Conservation (phyloP, 2,888 invertebrate species). For the Microchrysa polita region DNA sequence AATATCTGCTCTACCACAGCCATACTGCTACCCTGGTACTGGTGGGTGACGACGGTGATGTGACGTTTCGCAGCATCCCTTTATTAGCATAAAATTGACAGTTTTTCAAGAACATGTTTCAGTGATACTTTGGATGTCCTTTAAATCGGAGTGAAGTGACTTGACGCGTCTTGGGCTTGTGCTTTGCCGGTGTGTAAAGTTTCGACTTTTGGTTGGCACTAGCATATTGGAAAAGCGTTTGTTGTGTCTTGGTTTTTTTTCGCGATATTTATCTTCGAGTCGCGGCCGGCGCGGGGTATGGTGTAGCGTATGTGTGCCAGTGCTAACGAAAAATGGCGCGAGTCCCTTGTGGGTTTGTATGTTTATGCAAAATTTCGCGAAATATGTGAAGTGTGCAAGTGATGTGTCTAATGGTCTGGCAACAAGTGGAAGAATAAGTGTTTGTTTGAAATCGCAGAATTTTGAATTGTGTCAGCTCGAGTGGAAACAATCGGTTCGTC, state of each 20-base stretch:
- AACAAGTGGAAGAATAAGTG: conserved; percentile 10
- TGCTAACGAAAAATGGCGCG: not conserved
- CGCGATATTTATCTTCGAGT: conserved; percentile 13
- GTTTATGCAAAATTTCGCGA: not conserved
- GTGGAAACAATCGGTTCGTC: not conserved
- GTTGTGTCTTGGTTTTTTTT: conserved; percentile 33
- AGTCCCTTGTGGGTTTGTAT: not conserved
- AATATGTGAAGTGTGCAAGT: conserved; percentile 15
- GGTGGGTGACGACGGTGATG: conserved; percentile 11
- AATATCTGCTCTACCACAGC: not conserved
- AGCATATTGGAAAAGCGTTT: too few species aligned
- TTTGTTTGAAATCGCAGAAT: not conserved
- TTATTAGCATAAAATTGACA: conserved; percentile 50
- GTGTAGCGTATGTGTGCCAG: conserved; percentile 16
- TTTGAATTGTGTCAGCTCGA: not conserved
- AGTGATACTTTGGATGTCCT: conserved; percentile 48
- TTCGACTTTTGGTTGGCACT: too few species aligned
- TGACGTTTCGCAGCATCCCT: conserved; percentile 20
- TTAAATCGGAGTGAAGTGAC: conserved; percentile 46
- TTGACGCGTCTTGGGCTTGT: conserved; percentile 21
- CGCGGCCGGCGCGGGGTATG: not conserved
- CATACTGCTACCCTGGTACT: too few species aligned
- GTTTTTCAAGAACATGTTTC: conserved; percentile 47
- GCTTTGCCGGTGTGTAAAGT: too few species aligned
- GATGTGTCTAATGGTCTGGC: conserved; percentile 2